A percentile compares a stretch with the other conserved stretches of the same genome.
These are phyloP conservation scores for Yponomeuta cagnagella DNA, from an alignment of 2,888 invertebrate genomes.

Conservation along the genomic window DNA sequence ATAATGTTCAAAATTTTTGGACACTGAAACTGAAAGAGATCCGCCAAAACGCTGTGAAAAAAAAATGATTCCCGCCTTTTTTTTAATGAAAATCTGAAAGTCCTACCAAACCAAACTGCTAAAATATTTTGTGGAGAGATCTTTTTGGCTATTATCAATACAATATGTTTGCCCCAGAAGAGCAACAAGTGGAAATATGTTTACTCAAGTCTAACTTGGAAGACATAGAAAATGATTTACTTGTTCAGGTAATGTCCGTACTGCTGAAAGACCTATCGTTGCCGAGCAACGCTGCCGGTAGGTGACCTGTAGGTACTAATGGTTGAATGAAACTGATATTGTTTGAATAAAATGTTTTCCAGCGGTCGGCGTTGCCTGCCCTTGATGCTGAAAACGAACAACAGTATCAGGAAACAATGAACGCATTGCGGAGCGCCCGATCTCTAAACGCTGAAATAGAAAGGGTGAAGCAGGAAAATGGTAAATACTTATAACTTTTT, in stretches of 20 bases:
- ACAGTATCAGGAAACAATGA: constrained; percentile 44
- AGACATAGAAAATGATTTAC: constrained; percentile 49
- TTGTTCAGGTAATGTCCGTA: constrained; percentile 40
- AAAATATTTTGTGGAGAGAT: too few relatives aligned
- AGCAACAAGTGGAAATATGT: constrained; percentile 59
- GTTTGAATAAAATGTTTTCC: constrained; percentile 10
- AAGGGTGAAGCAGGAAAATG: constrained; percentile 39
- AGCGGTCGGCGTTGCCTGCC: constrained; percentile 46
- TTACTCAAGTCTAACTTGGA: constrained; percentile 53
- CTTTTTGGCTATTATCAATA: neutral
- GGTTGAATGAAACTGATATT: neutral
- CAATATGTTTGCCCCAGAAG: constrained; percentile 52
- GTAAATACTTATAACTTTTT: constrained; percentile 25
- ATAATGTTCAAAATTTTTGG: neutral
- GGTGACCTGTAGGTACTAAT: neutral
- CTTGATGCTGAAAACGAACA: constrained; percentile 51
- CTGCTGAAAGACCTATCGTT: neutral
- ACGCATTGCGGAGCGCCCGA: constrained; percentile 38
- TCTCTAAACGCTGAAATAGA: constrained; percentile 42
- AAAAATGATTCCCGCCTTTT: neutral
- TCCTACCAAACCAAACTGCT: too few relatives aligned
- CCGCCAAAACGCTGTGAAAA: neutral
- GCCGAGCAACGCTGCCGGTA: too few relatives aligned
- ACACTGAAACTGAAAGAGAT: neutral
- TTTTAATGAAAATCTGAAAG: neutral